Evolutionary conservation across 2,797 vertebrate genomes (phyloP).

Genomic region (Florisuga fusca): DNA sequence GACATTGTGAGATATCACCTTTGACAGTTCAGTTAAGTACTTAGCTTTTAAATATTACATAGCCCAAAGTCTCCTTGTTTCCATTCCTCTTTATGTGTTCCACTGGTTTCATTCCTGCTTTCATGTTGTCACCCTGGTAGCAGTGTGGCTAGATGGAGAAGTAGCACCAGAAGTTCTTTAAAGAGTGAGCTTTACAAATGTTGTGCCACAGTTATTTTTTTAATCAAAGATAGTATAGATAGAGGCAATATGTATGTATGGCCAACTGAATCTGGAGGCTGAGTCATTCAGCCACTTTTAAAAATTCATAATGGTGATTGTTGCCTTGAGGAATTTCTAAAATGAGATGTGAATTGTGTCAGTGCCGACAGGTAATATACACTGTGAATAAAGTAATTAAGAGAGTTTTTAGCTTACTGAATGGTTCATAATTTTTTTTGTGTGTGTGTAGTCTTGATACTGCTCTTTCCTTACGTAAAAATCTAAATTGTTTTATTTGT

Average conservation of each 20-base stretch:
- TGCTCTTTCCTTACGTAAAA: not conserved
- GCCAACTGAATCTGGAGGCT: not conserved
- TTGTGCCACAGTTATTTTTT: not conserved
- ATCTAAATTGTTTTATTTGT: not conserved
- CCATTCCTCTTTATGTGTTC: not conserved
- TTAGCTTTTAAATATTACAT: not conserved
- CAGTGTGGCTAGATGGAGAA: not conserved
- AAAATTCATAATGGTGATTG: not conserved
- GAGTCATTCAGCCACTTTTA: constrained; percentile 1
- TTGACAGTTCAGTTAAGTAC: not conserved
- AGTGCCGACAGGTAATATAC: not conserved
- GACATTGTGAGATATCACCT: not conserved
- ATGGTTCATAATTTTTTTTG: not conserved
- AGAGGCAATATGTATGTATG: not conserved
- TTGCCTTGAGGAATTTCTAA: constrained; percentile 7
- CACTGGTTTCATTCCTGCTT: not conserved
- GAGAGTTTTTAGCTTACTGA: not conserved
- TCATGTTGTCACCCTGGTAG: not conserved
- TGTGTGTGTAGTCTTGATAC: too few relatives aligned
- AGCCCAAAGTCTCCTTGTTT: not conserved
- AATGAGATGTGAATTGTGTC: not conserved
- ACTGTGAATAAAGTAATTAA: not conserved
- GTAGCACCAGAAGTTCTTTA: not conserved
- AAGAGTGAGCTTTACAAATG: not conserved
- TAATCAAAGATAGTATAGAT: not conserved